Evolutionary conservation across 2,113 vertebrate species (phyloP), one percentile per base, ranked within the genome.

Genomic region (Calyptommatus sinebrachiatus): DNA sequence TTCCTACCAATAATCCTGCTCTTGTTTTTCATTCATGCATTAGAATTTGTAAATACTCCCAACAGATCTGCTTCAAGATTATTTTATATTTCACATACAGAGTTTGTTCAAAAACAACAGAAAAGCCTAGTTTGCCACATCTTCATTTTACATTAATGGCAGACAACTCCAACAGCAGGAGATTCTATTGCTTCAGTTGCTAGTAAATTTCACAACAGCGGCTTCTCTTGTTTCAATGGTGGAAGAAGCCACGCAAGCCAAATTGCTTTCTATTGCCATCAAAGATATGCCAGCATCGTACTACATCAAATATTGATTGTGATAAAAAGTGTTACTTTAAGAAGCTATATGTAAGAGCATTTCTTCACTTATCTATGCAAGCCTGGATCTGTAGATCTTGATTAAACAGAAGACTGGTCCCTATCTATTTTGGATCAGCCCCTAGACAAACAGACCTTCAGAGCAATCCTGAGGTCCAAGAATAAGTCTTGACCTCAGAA

Each of bases 11-110:
- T 50, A 63, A 63, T 31, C 12, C 18, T 72, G 9, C 18, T 72
- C 63, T 48, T 61, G 22, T 81, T n/a, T 76, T 74, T 48, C 73
- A 66, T 26, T 73, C 26, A 41, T 31, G 20, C 31, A 86, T 84
- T 81, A 82, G 72, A 21, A 68, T 65, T 66, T 46, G 75, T 8
- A 9, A 0, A 0, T 1, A 0, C 41, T 70, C 80, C 69, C 0
- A 0, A 0, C 66, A 24, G 22, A 66, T 28, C 66, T 82, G 73
- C 48, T 31, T n/a, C 66, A 82, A 82, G 68, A 70, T 35, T 2
- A 1, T n/a, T 57, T 16, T 86, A 45, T 41, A 41, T 41, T 72
- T 20, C 0, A 31, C 84, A 77, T 46, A 74, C 2, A 0, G 20
- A 53, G 69, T 0, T 74, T 66, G 50, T 73, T 45, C 85, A 53